phyloP scores from a whole-genome alignment of 1,140 invertebrate genomes.

The Megathymus violae region DNA sequence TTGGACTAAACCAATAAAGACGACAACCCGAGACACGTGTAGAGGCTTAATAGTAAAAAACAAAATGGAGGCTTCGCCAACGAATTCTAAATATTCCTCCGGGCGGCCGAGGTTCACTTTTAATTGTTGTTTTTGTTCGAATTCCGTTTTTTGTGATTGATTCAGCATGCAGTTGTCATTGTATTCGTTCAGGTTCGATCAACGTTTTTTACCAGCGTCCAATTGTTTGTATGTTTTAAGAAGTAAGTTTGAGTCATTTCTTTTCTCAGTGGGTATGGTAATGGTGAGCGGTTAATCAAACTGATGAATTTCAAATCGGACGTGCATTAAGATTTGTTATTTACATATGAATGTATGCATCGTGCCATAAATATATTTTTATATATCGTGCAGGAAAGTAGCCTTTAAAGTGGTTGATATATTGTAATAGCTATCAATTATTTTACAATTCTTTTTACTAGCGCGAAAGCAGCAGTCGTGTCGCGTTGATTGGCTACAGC shows the following conservation, averaged over 20 bases:
- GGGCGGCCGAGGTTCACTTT: slow-evolving; percentile 59
- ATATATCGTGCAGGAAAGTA: slow-evolving; percentile 11
- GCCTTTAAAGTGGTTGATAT: background rate
- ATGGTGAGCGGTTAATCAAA: slow-evolving; percentile 65
- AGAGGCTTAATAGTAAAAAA: slow-evolving; percentile 56
- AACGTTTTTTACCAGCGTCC: slow-evolving; percentile 68
- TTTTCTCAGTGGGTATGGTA: slow-evolving; percentile 56
- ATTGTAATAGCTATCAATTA: no score
- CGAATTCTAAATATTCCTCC: slow-evolving; percentile 80
- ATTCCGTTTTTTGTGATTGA: slow-evolving; percentile 82
- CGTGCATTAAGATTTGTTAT: slow-evolving; percentile 39
- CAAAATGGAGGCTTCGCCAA: slow-evolving; percentile 50
- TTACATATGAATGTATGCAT: slow-evolving; percentile 30
- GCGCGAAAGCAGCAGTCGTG: no score
- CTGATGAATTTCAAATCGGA: slow-evolving; percentile 64
- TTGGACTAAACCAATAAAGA: slow-evolving; percentile 79
- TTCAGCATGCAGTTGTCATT: slow-evolving; percentile 81
- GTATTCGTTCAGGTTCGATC: slow-evolving; percentile 73
- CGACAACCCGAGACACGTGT: slow-evolving; percentile 74
- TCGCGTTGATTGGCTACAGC: no score
- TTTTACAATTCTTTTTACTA: no score
- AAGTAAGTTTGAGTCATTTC: slow-evolving; percentile 53
- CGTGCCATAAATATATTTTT: slow-evolving; percentile 21
- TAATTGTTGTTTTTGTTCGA: slow-evolving; percentile 82
- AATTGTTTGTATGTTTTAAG: slow-evolving; percentile 80